Evolutionary conservation across 1,140 invertebrate genomes (phyloP).

Genomic region (Popillia japonica): DNA sequence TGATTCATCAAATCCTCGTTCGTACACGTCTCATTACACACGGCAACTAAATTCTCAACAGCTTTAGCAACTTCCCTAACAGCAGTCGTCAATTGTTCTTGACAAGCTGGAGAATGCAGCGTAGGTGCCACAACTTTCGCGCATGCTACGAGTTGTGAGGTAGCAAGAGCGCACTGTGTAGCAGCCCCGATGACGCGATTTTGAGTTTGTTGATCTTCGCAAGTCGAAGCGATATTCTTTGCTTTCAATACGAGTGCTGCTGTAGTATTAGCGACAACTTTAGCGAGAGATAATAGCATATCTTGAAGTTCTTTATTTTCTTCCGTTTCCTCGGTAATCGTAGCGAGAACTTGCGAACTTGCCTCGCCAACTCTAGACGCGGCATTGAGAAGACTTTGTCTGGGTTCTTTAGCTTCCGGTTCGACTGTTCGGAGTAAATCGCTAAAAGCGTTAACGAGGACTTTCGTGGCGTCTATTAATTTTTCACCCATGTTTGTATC

Average conservation of each 20-base stretch:
- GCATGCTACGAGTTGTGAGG: constrained; percentile 96
- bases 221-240: constrained; percentile 91
- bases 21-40: constrained; percentile 75
- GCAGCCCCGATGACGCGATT: constrained; percentile 94
- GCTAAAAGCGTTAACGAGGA: constrained; percentile 92
- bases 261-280: constrained; percentile 96
- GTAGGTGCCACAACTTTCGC: constrained; percentile 92
- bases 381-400: constrained; percentile 92
- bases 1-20: constrained; percentile 79
- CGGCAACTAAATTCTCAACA: constrained; percentile 88
- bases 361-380: constrained; percentile 96
- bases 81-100: constrained; percentile 92
- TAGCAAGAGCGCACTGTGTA: constrained; percentile 95
- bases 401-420: constrained; percentile 89
- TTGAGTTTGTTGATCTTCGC: constrained; percentile 77
- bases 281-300: constrained; percentile 88
- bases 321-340: constrained; percentile 91
- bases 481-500: constrained; percentile 80
- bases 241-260: constrained; percentile 94
- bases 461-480: constrained; percentile 90
- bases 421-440: constrained; percentile 94
- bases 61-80: constrained; percentile 92
- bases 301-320: constrained; percentile 82
- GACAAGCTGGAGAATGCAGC: constrained; percentile 89
- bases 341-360: constrained; percentile 91